These are phyloP conservation scores for Tamandua tetradactyla DNA, from an alignment of 2,797 vertebrate species.

Conservation along the genomic window DNA sequence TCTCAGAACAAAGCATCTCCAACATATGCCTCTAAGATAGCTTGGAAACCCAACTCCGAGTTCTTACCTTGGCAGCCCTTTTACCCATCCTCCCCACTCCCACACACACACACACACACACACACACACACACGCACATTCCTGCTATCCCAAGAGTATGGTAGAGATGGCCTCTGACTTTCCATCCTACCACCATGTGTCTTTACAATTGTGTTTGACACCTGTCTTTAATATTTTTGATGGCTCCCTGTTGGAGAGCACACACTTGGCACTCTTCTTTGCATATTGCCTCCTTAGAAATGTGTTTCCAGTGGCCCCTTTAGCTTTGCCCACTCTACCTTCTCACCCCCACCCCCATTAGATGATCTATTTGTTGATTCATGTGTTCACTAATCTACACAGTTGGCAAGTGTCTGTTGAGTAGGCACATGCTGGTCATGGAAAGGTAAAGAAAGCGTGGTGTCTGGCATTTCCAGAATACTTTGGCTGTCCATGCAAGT, in stretches of 20 bases:
- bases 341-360: fast-evolving
- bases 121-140: fast-evolving
- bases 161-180: fast-evolving
- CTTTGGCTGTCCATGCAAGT: fast-evolving
- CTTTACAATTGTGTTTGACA: background rate
- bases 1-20: background rate
- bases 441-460: fast-evolving
- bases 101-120: too few species aligned
- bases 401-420: fast-evolving
- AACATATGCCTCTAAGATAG: fast-evolving
- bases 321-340: fast-evolving
- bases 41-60: fast-evolving
- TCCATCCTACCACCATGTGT: fast-evolving
- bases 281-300: fast-evolving
- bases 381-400: fast-evolving
- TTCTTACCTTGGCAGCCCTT: fast-evolving
- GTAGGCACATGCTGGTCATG: fast-evolving
- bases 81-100: fast-evolving
- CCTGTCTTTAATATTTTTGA: fast-evolving
- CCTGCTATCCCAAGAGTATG: background rate
- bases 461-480: fast-evolving
- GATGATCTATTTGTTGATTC: fast-evolving
- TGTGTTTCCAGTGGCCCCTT: too few species aligned
- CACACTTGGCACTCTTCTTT: background rate
- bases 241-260: fast-evolving